A percentile compares a stretch with the other conserved stretches of the same genome.
These are phyloP conservation scores for Mesitornis unicolor DNA, from an alignment of 2,113 vertebrate genomes.

Conservation along the genomic window DNA sequence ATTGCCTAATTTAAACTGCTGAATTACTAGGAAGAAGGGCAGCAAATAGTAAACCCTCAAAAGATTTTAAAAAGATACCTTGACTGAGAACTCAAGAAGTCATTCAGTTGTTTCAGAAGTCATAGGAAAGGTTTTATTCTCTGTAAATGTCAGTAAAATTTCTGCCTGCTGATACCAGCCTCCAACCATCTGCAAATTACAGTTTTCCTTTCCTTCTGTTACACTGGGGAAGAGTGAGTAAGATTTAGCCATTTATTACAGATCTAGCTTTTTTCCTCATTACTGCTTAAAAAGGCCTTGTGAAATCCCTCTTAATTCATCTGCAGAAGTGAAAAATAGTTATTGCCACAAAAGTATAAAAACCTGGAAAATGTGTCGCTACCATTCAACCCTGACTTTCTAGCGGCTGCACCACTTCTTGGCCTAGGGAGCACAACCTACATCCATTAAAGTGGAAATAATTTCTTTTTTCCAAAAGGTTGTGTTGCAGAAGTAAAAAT, in stretches of 20 bases:
- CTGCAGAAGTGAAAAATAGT: not conserved
- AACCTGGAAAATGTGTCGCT: not conserved
- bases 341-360: not conserved
- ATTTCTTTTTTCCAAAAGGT: not conserved
- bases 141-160: not conserved
- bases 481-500: not conserved
- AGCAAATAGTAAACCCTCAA: not conserved
- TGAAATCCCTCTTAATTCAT: not conserved
- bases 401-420: not conserved
- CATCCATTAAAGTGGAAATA: not conserved
- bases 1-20: not conserved
- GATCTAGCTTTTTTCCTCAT: not conserved
- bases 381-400: not conserved
- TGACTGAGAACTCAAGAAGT: not conserved
- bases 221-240: not conserved
- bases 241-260: not conserved
- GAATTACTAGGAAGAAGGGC: not conserved
- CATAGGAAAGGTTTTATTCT: not conserved
- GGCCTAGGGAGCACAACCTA: not conserved
- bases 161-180: not conserved
- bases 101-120: not conserved
- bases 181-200: not conserved
- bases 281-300: not conserved
- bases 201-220: not conserved
- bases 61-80: not conserved